A percentile compares a stretch with the other conserved stretches of the same genome.
phyloP scores from a whole-genome alignment of 2,797 vertebrate genomes.

The Pelochelys cantorii region DNA sequence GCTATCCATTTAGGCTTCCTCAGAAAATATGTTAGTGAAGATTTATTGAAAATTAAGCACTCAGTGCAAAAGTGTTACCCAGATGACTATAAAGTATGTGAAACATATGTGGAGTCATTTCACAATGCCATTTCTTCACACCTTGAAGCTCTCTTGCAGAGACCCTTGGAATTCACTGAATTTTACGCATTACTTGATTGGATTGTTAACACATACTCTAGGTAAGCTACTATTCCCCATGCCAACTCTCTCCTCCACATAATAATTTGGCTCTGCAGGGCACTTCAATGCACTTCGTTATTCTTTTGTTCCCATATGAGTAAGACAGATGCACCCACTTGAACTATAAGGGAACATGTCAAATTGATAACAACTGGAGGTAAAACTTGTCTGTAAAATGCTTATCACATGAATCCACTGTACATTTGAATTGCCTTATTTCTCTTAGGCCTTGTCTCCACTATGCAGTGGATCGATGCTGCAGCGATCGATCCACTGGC shows the following conservation, averaged over 20 bases:
- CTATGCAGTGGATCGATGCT: no score
- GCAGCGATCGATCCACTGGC: no score
- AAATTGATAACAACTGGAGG: neutral
- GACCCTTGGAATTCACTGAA: conserved; percentile 77
- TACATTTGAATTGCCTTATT: neutral
- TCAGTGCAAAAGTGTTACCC: conserved; percentile 86
- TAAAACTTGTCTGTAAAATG: conserved; percentile 13
- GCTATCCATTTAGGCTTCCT: conserved; percentile 83
- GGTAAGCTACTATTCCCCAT: conserved; percentile 79
- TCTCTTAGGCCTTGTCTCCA: neutral
- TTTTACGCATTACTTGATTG: conserved; percentile 87
- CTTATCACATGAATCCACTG: neutral
- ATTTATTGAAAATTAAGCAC: conserved; percentile 85
- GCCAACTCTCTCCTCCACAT: fast-evolving
- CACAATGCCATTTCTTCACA: conserved; percentile 83
- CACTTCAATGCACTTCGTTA: neutral
- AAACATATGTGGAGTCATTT: conserved; percentile 85
- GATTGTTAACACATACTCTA: conserved; percentile 86
- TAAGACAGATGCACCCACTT: neutral
- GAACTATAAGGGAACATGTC: neutral
- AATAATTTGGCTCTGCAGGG: fast-evolving
- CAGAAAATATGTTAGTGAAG: conserved; percentile 78
- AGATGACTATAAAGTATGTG: conserved; percentile 86
- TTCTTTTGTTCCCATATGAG: neutral
- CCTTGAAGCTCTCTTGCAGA: conserved; percentile 79